Evolutionary conservation across 2,113 vertebrate genomes (phyloP).

Genomic region (Lasiurus borealis): DNA sequence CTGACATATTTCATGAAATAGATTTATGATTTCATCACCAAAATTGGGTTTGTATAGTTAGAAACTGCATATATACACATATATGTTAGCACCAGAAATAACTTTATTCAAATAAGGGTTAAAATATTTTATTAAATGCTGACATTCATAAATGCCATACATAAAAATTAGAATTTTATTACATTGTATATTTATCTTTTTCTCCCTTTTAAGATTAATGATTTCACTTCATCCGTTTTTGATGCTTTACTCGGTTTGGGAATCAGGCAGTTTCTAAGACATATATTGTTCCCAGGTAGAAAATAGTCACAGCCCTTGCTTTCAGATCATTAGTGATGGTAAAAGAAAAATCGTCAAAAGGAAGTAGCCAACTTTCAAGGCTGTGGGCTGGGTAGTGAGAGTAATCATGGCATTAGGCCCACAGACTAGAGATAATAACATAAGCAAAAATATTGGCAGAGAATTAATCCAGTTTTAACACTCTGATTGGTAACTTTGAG

Average conservation of each 20-base stretch:
- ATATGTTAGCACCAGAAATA: not conserved
- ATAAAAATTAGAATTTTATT: not conserved
- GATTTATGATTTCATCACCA: not conserved
- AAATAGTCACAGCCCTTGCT: not conserved
- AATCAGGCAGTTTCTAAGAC: not conserved
- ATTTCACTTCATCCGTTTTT: not conserved
- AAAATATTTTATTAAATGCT: not conserved
- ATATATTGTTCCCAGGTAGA: not conserved
- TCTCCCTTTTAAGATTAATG: not conserved
- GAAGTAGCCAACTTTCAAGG: not conserved
- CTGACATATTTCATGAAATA: not conserved
- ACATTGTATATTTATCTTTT: not conserved
- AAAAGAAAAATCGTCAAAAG: not conserved
- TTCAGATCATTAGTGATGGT: not conserved
- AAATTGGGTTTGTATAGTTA: not conserved
- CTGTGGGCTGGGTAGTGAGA: fast-evolving
- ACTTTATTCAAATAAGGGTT: not conserved
- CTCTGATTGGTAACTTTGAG: not conserved
- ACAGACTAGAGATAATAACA: not conserved
- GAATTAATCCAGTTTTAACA: not conserved
- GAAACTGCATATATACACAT: not conserved
- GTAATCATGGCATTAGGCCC: not conserved
- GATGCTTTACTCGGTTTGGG: not conserved
- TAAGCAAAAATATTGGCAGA: not conserved
- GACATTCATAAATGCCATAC: not conserved